Percentiles rank a stretch among this genome's conserved stretches.
These are phyloP conservation scores for Pipistrellus pygmaeus DNA, from an alignment of 2,797 vertebrate genomes.

Conservation along the genomic window DNA sequence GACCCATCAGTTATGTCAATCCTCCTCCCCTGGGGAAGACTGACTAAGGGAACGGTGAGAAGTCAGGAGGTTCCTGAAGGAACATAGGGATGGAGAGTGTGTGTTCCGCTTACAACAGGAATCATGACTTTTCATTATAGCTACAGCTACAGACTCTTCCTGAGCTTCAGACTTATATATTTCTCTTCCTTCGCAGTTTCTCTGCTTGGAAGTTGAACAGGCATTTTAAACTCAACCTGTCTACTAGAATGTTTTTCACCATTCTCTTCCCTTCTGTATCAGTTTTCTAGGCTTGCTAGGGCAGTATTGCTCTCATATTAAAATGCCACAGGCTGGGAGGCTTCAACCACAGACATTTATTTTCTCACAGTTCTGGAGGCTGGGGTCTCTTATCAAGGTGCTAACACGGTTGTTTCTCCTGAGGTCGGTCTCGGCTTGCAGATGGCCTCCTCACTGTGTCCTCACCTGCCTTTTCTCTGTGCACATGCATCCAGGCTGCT, in stretches of 20 bases:
- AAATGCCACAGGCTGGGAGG: not conserved
- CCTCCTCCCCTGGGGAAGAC: not conserved
- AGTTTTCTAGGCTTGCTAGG: not conserved
- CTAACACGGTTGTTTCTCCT: not conserved
- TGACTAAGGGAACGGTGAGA: not conserved
- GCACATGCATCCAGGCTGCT: not conserved
- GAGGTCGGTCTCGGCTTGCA: not conserved
- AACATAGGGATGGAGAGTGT: not conserved
- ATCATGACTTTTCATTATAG: not conserved
- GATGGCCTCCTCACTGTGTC: not conserved
- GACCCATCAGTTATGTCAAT: not conserved
- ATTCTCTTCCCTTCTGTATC: not conserved
- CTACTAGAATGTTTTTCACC: not conserved
- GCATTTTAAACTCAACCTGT: not conserved
- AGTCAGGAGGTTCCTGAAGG: not conserved
- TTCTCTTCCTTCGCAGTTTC: not conserved
- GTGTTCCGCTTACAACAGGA: not conserved
- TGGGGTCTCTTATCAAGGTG: not conserved
- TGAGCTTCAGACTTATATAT: not conserved
- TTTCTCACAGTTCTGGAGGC: not conserved
- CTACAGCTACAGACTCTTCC: not conserved
- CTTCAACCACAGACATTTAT: not conserved
- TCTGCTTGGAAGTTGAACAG: not conserved
- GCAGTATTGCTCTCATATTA: not conserved
- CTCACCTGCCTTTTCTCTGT: not conserved